These are phyloP conservation scores for Lineus longissimus DNA, from an alignment of 1,140 invertebrate species.

Conservation along the genomic window DNA sequence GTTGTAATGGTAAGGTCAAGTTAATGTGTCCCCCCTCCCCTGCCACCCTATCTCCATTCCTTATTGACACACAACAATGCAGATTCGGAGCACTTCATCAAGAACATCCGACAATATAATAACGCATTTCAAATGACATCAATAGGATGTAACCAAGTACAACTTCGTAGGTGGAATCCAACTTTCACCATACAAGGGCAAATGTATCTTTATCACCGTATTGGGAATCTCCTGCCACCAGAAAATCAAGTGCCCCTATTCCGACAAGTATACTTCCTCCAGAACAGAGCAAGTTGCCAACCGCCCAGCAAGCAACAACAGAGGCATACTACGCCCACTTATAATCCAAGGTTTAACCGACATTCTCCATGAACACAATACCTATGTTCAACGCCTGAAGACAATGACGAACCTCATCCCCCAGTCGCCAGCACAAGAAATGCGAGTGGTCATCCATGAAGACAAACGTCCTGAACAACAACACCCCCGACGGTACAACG, in stretches of 20 bases:
- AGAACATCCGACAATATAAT: constrained; percentile 52
- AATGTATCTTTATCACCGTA: too few species aligned
- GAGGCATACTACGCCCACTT: constrained; percentile 8
- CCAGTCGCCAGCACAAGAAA: neutral
- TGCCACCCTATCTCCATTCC: neutral
- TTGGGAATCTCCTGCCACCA: constrained; percentile 47
- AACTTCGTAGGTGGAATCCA: constrained; percentile 37
- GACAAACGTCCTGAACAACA: neutral
- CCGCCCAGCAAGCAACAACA: constrained; percentile 28
- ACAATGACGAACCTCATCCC: neutral
- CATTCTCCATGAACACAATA: neutral
- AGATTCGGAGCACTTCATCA: constrained; percentile 35
- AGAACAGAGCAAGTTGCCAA: constrained; percentile 32
- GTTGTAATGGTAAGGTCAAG: neutral
- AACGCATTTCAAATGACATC: constrained; percentile 52
- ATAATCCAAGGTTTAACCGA: neutral
- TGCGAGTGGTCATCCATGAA: neutral
- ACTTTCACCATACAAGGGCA: constrained; percentile 36
- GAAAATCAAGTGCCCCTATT: constrained; percentile 30
- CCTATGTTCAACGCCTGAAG: neutral
- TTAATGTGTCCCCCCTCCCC: neutral
- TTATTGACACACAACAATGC: neutral
- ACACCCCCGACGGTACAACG: constrained; percentile 1
- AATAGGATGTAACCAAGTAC: constrained; percentile 42
- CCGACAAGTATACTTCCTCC: constrained; percentile 53